A percentile compares a stretch with the other conserved stretches of the same genome.
Evolutionary conservation across 2,113 vertebrate species (phyloP).

Genomic region (Oxyura jamaicensis): DNA sequence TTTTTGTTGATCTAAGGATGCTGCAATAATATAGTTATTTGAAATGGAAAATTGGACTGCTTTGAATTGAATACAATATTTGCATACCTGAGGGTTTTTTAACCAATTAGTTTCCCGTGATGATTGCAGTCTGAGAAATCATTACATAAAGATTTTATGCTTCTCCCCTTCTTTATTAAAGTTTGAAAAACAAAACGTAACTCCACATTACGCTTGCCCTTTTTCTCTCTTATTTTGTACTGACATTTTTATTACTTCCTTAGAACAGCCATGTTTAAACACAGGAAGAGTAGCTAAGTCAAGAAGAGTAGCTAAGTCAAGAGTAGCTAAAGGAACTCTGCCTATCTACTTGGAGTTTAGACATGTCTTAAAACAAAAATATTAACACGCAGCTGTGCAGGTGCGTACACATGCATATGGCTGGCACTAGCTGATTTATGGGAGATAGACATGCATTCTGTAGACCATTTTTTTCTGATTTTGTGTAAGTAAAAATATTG

Average conservation of each 20-base stretch:
- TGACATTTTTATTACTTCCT: not conserved
- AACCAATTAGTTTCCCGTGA: not conserved
- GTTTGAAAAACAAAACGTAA: not conserved
- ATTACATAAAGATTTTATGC: not conserved
- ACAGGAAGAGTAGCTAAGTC: not conserved
- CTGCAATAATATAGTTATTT: not conserved
- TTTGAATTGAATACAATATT: not conserved
- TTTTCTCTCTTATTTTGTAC: not conserved
- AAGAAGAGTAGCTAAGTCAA: not conserved
- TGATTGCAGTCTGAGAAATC: not conserved
- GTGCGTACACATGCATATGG: not conserved
- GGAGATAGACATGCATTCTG: not conserved
- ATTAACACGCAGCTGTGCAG: not conserved
- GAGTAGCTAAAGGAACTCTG: not conserved
- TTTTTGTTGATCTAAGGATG: not conserved
- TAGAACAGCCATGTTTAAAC: not conserved
- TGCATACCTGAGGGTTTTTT: not conserved
- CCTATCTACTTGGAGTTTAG: not conserved
- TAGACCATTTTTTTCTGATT: not conserved
- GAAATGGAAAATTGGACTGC: slow-evolving; percentile 1
- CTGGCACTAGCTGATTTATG: not conserved
- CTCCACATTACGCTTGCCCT: not conserved
- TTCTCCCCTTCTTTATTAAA: not conserved
- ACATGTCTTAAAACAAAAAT: not conserved
- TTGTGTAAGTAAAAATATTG: not conserved